Evolutionary conservation across 2,888 invertebrate species (phyloP), one percentile per base, ranked within the genome.

Genomic region (Lamellibrachia columna): DNA sequence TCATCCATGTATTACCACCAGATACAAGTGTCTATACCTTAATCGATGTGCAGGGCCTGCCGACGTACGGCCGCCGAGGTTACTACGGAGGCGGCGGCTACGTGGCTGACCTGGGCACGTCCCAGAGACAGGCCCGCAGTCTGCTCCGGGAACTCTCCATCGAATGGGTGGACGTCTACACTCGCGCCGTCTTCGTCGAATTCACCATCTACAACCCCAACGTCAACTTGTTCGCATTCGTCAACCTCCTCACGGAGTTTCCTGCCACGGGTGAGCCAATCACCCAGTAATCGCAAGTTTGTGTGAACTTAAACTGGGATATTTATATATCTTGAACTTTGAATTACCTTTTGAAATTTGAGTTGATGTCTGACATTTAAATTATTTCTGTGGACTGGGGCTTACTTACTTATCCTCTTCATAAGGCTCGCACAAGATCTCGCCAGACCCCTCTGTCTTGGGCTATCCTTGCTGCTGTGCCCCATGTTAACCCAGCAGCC

Each of bases 181-280:
- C 94, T 1, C 92, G 94, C 4, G 94, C 93, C n/a, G 92, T 94
- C 15, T 93, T 94, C 75, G 53, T 93, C 22, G 94, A 94, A 58
- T 94, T 93, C 91, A 92, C 93, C 40, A n/a, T 94, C 75, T 94
- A 95, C 92, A 95, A 95, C 90, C 92, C 94, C 91, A 95, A 95
- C 93, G 93, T 94, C 0, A 95, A 95, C 93, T 93, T 95, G 90
- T 96, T 96, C 93, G 94, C 94, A 3, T 95, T 95, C 92, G 94
- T 94, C 60, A 94, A 94, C 93, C 94, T 95, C 40, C 93, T 95
- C 93, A 93, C 95, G 0, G 96, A 96, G 93, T 95, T 95, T 90
- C 95, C 95, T 0, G 95, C 95, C 90, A 95, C 94, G 75, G 96
- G 91, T 91, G 40, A 53, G 91, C n/a, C 15, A 40, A 53, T 92